Conservation (phyloP, 2,888 invertebrate species). For the Anticlea derivata region DNA sequence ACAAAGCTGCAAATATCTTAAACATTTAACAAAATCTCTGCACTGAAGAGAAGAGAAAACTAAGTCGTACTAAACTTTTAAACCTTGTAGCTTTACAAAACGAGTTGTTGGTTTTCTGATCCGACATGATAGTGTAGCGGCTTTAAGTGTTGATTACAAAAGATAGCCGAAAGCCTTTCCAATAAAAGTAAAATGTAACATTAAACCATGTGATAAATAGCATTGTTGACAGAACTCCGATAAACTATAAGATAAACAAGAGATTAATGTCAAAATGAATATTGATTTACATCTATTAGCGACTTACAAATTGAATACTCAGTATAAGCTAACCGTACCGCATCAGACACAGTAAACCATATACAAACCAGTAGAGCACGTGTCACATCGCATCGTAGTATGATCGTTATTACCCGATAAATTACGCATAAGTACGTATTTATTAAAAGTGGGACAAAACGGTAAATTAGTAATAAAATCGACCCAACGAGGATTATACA, state of each 20-base stretch:
- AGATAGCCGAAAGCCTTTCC: not conserved
- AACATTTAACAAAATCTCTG: conserved; percentile 24
- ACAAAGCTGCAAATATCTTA: conserved; percentile 30
- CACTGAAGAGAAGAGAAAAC: conserved; percentile 3
- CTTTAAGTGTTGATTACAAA: conserved; percentile 10
- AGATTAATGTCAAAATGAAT: conserved; percentile 34
- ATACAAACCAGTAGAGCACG: not conserved
- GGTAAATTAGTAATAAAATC: no score
- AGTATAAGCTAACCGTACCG: conserved; percentile 13
- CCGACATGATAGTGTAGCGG: no score
- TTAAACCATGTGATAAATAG: conserved; percentile 21
- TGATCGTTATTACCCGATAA: no score
- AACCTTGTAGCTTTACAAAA: not conserved
- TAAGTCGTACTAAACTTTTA: conserved; percentile 1
- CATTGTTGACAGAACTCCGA: conserved; percentile 22
- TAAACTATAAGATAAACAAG: conserved; percentile 27
- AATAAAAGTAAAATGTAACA: conserved; percentile 12
- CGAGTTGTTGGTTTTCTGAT: no score
- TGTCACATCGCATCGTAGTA: not conserved
- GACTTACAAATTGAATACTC: conserved; percentile 30
- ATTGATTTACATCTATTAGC: conserved; percentile 34
- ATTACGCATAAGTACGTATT: no score
- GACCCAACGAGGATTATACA: no score
- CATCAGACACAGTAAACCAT: conserved; percentile 4
- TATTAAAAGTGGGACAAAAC: no score